phyloP scores from a whole-genome alignment of 2,888 invertebrate genomes.

The Troilus luridus region DNA sequence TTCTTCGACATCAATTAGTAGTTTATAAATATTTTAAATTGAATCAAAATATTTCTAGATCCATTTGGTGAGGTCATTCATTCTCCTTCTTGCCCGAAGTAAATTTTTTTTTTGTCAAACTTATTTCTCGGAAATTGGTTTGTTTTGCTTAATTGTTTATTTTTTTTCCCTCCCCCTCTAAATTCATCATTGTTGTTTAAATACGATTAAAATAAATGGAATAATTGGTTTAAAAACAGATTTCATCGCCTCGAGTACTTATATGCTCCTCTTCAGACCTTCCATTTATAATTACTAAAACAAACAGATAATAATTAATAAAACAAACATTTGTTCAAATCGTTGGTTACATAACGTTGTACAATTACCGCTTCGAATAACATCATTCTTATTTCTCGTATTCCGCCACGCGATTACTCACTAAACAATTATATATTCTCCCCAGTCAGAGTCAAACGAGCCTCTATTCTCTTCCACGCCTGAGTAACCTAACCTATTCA shows the following conservation, averaged over 20 bases:
- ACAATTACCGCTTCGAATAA: background rate
- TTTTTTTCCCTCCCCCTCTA: too few relatives aligned
- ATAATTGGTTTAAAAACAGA: background rate
- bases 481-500: slow-evolving; percentile 2
- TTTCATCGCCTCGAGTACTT: background rate
- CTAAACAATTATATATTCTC: background rate
- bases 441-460: background rate
- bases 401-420: background rate
- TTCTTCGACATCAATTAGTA: too few relatives aligned
- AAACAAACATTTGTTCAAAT: background rate
- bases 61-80: too few relatives aligned
- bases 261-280: background rate
- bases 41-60: too few relatives aligned
- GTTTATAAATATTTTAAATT: too few relatives aligned
- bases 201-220: too few relatives aligned
- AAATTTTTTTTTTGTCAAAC: too few relatives aligned
- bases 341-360: background rate
- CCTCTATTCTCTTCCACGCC: background rate
- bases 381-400: background rate
- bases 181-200: too few relatives aligned
- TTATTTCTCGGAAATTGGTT: too few relatives aligned
- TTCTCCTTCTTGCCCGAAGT: too few relatives aligned
- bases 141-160: too few relatives aligned
- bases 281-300: background rate
- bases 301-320: background rate